Conservation (phyloP, 2,888 invertebrate genomes). For the Antheraea yamamai region DNA sequence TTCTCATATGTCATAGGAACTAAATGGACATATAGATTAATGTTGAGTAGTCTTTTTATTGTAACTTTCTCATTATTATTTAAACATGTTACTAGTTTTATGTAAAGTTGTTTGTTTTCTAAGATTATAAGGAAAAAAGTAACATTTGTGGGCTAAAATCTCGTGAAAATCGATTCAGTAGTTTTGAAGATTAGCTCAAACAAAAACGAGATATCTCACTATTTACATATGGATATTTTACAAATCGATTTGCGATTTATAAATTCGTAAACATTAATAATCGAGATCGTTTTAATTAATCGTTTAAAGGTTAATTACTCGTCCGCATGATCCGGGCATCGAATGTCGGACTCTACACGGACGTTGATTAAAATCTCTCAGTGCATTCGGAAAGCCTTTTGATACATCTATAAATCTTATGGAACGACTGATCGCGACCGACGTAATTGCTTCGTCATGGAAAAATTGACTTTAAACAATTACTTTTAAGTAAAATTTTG, state of each 20-base stretch:
- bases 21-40: too few relatives aligned
- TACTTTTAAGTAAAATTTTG: constrained; percentile 48
- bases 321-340: constrained; percentile 51
- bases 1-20: too few relatives aligned
- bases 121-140: too few relatives aligned
- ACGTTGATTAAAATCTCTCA: constrained; percentile 80
- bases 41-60: too few relatives aligned
- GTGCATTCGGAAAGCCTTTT: constrained; percentile 77
- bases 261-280: neutral
- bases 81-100: too few relatives aligned
- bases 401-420: constrained; percentile 80
- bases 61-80: too few relatives aligned
- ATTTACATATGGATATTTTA: neutral
- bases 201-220: too few relatives aligned
- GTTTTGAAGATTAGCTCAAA: too few relatives aligned
- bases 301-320: constrained; percentile 54
- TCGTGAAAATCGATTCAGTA: too few relatives aligned
- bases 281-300: constrained; percentile 46
- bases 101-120: too few relatives aligned
- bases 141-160: too few relatives aligned
- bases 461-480: constrained; percentile 44
- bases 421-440: constrained; percentile 64
- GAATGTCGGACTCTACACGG: constrained; percentile 42
- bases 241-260: constrained; percentile 3
- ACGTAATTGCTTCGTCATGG: constrained; percentile 37